Percentiles rank a stretch among this genome's conserved stretches.
These are phyloP conservation scores for Seira musarum DNA, from an alignment of 2,888 invertebrate genomes.

Conservation along the genomic window DNA sequence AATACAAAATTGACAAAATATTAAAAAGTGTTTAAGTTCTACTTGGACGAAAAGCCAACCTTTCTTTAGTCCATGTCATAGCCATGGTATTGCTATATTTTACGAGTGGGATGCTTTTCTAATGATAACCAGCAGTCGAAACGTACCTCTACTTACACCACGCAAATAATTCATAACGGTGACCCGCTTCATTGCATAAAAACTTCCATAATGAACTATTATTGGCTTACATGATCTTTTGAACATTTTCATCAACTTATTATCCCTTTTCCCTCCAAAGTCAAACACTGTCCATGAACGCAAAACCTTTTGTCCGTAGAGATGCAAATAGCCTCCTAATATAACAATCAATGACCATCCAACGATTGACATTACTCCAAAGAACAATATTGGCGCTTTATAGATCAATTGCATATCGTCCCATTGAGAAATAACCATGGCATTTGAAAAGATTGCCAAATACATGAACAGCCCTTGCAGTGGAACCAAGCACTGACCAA, in stretches of 20 bases:
- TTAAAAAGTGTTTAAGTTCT: too few species aligned
- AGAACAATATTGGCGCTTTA: neutral
- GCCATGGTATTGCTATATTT: too few species aligned
- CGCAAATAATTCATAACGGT: constrained; percentile 17
- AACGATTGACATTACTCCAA: neutral
- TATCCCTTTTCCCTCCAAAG: neutral
- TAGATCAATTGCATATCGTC: too few species aligned
- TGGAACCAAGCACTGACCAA: too few species aligned
- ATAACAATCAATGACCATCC: neutral
- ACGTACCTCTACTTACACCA: neutral
- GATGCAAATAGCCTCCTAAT: neutral
- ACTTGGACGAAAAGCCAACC: too few species aligned
- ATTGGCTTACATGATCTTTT: constrained; percentile 18
- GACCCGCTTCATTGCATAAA: constrained; percentile 5
- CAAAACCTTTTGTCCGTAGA: neutral
- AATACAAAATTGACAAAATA: too few species aligned
- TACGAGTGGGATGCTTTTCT: too few species aligned
- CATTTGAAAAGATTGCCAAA: too few species aligned
- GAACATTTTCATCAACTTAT: constrained; percentile 19
- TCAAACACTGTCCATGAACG: neutral
- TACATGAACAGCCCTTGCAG: too few species aligned
- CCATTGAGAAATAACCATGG: too few species aligned
- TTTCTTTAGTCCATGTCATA: too few species aligned
- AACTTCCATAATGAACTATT: neutral
- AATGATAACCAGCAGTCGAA: too few species aligned